Evolutionary conservation across 2,888 invertebrate genomes (phyloP).

Genomic region (Lamellibrachia satsuma): DNA sequence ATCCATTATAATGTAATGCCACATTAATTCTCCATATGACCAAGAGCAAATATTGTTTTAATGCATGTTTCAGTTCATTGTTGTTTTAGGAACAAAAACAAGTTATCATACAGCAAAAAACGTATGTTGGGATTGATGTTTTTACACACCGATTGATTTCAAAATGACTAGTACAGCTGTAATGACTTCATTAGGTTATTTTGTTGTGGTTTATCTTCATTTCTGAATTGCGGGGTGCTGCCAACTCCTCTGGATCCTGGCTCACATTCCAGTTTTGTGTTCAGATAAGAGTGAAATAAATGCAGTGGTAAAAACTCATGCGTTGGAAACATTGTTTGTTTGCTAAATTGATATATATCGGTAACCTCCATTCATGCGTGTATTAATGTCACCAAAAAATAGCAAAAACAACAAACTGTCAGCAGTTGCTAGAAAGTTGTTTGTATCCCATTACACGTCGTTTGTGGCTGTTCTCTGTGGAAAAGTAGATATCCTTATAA

Average conservation of each 20-base stretch:
- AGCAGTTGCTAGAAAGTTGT: background rate
- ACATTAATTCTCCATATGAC: background rate
- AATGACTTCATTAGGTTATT: background rate
- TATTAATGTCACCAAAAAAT: background rate
- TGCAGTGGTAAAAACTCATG: background rate
- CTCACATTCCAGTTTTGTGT: background rate
- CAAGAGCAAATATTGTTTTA: background rate
- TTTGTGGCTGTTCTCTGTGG: background rate
- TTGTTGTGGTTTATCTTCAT: background rate
- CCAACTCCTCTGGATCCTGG: background rate
- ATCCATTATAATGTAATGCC: background rate
- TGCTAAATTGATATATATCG: too few species aligned
- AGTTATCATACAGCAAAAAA: background rate
- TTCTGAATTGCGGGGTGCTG: background rate
- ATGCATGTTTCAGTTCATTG: background rate
- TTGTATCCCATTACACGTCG: background rate
- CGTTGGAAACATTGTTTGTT: background rate
- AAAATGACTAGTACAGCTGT: background rate
- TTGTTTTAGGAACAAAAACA: background rate
- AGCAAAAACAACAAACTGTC: background rate
- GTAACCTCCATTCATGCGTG: background rate
- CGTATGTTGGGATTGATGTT: background rate
- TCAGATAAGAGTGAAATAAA: background rate
- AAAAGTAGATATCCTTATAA: background rate
- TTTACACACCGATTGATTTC: background rate